phyloP scores from a whole-genome alignment of 2,113 vertebrate genomes.

The Podilymbus podiceps region DNA sequence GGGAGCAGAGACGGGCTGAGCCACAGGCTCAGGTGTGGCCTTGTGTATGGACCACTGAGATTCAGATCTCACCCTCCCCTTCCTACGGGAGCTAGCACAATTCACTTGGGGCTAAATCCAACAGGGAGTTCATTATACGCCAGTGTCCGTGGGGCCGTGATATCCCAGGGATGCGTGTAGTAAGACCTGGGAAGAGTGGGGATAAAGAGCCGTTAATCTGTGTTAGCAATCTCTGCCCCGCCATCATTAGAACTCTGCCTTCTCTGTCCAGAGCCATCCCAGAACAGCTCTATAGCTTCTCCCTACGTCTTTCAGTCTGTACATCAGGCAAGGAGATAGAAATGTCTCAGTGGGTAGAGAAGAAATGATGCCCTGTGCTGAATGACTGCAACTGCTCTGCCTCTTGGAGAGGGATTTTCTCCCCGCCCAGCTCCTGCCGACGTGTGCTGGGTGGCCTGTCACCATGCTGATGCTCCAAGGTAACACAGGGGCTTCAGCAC shows the following conservation, averaged over 20 bases:
- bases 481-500: neutral
- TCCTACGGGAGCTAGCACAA: rapidly evolving
- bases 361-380: neutral
- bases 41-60: neutral
- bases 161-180: too few relatives aligned
- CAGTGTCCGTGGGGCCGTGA: neutral
- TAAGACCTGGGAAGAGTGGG: neutral
- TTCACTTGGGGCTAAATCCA: neutral
- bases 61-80: neutral
- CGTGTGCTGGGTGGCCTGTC: neutral
- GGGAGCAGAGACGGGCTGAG: neutral
- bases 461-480: neutral
- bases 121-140: neutral
- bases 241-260: too few relatives aligned
- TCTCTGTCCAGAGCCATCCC: neutral
- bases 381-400: neutral
- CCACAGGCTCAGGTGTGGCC: neutral
- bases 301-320: too few relatives aligned
- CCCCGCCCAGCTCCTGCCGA: neutral
- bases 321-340: rapidly evolving
- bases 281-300: neutral
- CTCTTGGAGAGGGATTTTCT: neutral
- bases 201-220: neutral
- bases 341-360: too few relatives aligned
- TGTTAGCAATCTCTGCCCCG: rapidly evolving